Evolutionary conservation across 2,888 invertebrate species (phyloP), one percentile per base, ranked within the genome.

Genomic region (Chrysomela aeneicollis): DNA sequence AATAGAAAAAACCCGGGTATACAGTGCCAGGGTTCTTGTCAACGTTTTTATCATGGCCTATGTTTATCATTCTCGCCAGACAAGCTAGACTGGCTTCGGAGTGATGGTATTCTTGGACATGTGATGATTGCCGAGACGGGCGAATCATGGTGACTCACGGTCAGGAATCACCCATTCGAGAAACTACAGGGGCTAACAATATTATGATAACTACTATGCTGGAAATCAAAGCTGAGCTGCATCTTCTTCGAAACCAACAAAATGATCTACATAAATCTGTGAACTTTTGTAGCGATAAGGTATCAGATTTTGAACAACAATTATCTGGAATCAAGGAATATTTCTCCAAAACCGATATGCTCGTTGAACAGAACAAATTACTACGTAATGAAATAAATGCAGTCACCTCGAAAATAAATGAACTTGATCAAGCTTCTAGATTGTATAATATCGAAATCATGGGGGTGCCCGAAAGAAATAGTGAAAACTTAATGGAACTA

Each of bases 341-440:
- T 26, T 22, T 26, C 6, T 26, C 22, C 8, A 30, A 51, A 51
- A 22, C 21, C 15, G 49, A 4, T 17, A 49, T 10, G n/a, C 1
- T 22, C 4, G 22, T 30, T 26, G 51, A 6, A 26, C 19, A 51
- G 15, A 51, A 51, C 30, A 26, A 12, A 22, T 30, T 26, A 51
- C 22, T 51, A n/a, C 1, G 30, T 26, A 15, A 6, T 22, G 15
- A 26, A 15, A 51, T 51, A 12, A 30, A 51, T 15, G 30, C 51
- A 22, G 6, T 22, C 6, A 51, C 6, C 12, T 22, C 51, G n/a
- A 51, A 51, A 30, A n/a, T 51, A 26, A 51, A 51, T 17, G 26
- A 26, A 26, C 22, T 51, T 51, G 51, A 51, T 51, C 51, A 51
- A 51, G 51, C 51, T 26, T 51, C 51, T 26, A 51, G 51, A 51